A percentile compares a stretch with the other conserved stretches of the same genome.
Conservation (phyloP, 2,888 invertebrate species). For the Polydrusus pterygomalis region DNA sequence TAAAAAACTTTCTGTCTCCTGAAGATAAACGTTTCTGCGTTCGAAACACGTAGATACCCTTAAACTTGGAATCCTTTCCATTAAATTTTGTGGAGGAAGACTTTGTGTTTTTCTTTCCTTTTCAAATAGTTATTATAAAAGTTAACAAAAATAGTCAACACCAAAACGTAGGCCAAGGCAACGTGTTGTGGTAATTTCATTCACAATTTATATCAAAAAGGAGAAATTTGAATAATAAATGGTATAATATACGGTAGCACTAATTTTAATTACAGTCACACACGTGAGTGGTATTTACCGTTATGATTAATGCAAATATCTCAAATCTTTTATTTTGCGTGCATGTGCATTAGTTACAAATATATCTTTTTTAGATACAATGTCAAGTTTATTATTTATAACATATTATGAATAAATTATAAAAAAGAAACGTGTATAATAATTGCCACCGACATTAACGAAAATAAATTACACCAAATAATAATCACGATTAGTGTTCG, state of each 20-base stretch:
- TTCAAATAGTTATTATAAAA: too few relatives aligned
- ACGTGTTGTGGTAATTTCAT: conserved; percentile 5
- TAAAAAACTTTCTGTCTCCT: too few relatives aligned
- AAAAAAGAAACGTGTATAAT: neutral
- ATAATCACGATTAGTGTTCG: too few relatives aligned
- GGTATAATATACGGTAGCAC: conserved; percentile 5
- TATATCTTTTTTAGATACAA: conserved; percentile 18
- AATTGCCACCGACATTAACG: neutral
- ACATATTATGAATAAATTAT: neutral
- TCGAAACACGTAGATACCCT: too few relatives aligned
- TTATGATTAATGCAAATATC: conserved; percentile 16
- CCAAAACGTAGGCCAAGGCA: neutral
- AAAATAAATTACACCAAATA: too few relatives aligned
- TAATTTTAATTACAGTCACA: conserved; percentile 21
- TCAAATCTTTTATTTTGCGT: conserved; percentile 13
- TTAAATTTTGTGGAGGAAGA: too few relatives aligned
- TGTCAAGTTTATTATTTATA: conserved; percentile 24
- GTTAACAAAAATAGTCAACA: conserved; percentile 7
- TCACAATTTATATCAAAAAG: conserved; percentile 15
- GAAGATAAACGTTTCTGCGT: too few relatives aligned
- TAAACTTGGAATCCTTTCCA: too few relatives aligned
- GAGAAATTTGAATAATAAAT: conserved; percentile 23
- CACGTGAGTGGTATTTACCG: conserved; percentile 19
- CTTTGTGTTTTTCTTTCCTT: too few relatives aligned
- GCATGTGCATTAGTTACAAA: conserved; percentile 20